These are phyloP conservation scores for Chloromyia formosa DNA, from an alignment of 2,888 invertebrate genomes.

Conservation along the genomic window DNA sequence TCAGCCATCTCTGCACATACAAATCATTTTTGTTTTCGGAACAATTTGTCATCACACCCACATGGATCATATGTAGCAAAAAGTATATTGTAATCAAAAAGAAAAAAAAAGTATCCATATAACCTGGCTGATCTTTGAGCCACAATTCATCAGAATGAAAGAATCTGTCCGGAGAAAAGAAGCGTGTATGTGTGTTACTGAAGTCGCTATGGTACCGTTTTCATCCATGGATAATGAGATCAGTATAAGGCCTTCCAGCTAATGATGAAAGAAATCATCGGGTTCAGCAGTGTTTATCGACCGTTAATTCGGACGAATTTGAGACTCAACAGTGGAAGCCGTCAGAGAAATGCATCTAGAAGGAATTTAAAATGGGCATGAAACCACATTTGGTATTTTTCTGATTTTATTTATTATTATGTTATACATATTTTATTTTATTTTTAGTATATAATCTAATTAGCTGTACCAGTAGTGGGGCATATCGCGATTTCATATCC, in stretches of 20 bases:
- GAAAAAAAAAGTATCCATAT: not conserved
- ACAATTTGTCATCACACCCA: slow-evolving; percentile 39
- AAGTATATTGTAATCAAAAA: slow-evolving; percentile 5
- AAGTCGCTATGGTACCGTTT: not conserved
- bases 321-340: too few relatives aligned
- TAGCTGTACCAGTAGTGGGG: too few relatives aligned
- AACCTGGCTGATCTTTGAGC: not conserved
- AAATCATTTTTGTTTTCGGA: not conserved
- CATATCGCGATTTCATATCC: too few relatives aligned
- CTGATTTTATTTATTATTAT: too few relatives aligned
- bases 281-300: not conserved
- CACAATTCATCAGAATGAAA: not conserved
- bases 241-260: not conserved
- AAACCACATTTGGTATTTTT: too few relatives aligned
- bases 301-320: not conserved
- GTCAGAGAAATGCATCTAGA: too few relatives aligned
- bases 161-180: not conserved
- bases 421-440: too few relatives aligned
- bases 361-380: too few relatives aligned
- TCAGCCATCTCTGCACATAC: not conserved
- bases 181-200: not conserved
- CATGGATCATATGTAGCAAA: not conserved
- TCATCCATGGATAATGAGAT: not conserved
- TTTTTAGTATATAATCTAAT: too few relatives aligned
- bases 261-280: not conserved